These are phyloP conservation scores for Dione vanillae DNA, from an alignment of 2,888 invertebrate species.

Conservation along the genomic window DNA sequence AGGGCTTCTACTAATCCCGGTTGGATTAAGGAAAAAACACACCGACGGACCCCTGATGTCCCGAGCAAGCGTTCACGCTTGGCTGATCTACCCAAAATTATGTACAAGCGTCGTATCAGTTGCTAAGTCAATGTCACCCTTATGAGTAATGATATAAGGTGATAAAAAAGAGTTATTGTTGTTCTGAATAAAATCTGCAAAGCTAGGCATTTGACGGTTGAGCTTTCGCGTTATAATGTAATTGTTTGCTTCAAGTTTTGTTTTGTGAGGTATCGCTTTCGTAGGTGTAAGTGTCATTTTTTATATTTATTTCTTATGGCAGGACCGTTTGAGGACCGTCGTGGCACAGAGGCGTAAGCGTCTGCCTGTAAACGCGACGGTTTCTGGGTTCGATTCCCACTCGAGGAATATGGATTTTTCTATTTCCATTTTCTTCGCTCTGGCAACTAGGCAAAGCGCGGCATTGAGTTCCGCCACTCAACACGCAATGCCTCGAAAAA, in stretches of 20 bases:
- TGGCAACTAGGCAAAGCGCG: too few species aligned
- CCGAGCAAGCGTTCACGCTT: slow-evolving; percentile 79
- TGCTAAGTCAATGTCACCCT: slow-evolving; percentile 46
- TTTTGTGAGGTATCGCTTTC: slow-evolving; percentile 57
- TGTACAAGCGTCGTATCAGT: slow-evolving; percentile 30
- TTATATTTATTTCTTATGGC: slow-evolving; percentile 18
- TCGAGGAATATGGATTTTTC: too few species aligned
- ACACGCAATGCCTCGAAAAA: too few species aligned
- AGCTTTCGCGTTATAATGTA: slow-evolving; percentile 78
- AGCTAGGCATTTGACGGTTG: slow-evolving; percentile 76
- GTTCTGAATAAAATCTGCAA: slow-evolving; percentile 29
- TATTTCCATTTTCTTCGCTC: too few species aligned
- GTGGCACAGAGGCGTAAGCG: too few species aligned
- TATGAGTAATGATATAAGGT: slow-evolving; percentile 37
- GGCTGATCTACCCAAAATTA: slow-evolving; percentile 58
- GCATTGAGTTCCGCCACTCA: too few species aligned
- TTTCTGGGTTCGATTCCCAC: too few species aligned
- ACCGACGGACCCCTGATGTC: slow-evolving; percentile 76
- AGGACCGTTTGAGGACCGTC: too few species aligned
- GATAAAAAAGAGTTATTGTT: neutral
- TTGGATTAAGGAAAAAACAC: slow-evolving; percentile 82
- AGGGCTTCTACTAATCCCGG: slow-evolving; percentile 81
- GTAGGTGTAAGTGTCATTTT: slow-evolving; percentile 52
- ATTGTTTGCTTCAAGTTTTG: slow-evolving; percentile 77
- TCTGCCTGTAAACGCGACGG: too few species aligned